Percentiles rank a stretch among this genome's conserved stretches.
phyloP scores from a whole-genome alignment of 2,797 vertebrate genomes.

The Rhabdophis nuchalis region DNA sequence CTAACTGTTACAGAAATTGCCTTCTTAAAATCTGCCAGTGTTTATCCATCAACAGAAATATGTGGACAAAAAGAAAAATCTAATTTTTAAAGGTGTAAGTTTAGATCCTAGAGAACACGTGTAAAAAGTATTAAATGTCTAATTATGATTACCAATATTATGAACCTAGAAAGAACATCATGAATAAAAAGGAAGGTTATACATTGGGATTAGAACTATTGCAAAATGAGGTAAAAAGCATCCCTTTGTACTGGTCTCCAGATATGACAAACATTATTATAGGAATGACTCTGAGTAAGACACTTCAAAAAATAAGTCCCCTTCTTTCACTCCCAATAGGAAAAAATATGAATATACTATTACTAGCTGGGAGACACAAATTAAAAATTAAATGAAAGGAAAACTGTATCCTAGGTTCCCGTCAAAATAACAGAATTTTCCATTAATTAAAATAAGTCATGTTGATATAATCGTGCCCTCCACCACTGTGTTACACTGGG shows the following conservation, averaged over 20 bases:
- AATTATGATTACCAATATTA: background rate
- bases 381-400: background rate
- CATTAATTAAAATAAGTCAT: background rate
- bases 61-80: background rate
- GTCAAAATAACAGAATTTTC: background rate
- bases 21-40: background rate
- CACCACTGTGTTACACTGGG: background rate
- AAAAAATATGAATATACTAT: background rate
- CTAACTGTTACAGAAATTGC: background rate
- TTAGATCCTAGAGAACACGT: background rate
- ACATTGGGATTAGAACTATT: background rate
- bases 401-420: background rate
- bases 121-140: background rate
- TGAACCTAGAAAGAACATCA: background rate
- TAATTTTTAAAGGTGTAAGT: background rate
- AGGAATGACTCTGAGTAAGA: background rate
- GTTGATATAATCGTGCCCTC: background rate
- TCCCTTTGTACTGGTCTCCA: background rate
- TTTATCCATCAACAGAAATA: background rate
- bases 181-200: background rate
- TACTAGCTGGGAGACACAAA: background rate
- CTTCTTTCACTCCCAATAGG: background rate
- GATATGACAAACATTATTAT: background rate
- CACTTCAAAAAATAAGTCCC: too few relatives aligned
- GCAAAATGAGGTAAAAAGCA: background rate